A percentile compares a stretch with the other conserved stretches of the same genome.
These are phyloP conservation scores for Azorinus chamasolen DNA, from an alignment of 2,888 invertebrate genomes.

Conservation along the genomic window DNA sequence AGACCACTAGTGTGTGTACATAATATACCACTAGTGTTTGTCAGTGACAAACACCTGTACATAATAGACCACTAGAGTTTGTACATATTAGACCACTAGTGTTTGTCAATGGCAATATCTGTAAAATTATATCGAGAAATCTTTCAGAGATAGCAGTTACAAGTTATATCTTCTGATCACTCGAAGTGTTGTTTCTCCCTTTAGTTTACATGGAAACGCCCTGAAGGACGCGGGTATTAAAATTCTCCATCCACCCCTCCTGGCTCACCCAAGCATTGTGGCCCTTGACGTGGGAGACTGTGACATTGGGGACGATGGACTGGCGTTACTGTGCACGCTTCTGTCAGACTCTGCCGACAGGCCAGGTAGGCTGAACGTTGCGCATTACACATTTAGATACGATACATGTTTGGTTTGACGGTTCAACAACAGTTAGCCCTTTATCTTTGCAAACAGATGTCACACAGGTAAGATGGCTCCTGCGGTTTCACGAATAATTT, in stretches of 20 bases:
- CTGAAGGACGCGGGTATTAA: conserved; percentile 77
- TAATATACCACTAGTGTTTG: too few species aligned
- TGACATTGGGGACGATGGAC: conserved; percentile 76
- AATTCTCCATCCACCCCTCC: conserved; percentile 69
- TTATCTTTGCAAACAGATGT: not conserved
- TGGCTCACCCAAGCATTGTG: conserved; percentile 74
- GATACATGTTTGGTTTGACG: not conserved
- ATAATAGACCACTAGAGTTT: too few species aligned
- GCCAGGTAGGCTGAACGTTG: conserved; percentile 3
- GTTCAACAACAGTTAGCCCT: not conserved
- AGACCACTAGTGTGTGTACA: too few species aligned
- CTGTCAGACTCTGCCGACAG: not conserved
- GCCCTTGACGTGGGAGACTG: conserved; percentile 83
- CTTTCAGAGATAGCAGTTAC: too few species aligned
- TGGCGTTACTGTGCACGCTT: conserved; percentile 48
- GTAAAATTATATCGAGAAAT: too few species aligned
- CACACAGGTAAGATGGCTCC: too few species aligned
- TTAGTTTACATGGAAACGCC: conserved; percentile 80
- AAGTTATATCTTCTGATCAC: too few species aligned
- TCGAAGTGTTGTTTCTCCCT: too few species aligned
- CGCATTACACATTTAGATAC: not conserved
- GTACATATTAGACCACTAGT: too few species aligned
- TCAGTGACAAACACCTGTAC: too few species aligned
- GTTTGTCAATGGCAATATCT: too few species aligned
- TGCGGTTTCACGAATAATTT: too few species aligned